These are phyloP conservation scores for Ophion costatus DNA, from an alignment of 2,888 invertebrate genomes.

Conservation along the genomic window DNA sequence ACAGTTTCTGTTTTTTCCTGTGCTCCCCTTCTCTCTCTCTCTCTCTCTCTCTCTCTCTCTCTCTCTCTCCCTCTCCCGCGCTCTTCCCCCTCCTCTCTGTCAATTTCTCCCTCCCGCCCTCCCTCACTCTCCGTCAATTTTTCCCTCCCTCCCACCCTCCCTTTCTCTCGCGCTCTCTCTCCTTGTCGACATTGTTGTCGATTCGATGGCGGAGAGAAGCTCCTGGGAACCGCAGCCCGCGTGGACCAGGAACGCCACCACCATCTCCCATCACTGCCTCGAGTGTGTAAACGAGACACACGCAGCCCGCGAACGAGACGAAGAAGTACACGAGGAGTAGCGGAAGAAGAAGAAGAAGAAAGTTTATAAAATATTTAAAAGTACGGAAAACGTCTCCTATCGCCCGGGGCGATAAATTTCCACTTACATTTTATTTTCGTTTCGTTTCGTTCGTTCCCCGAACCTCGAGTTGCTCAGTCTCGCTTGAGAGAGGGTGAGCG, in stretches of 20 bases:
- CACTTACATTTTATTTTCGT: constrained; percentile 84
- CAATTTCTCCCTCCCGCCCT: constrained; percentile 24
- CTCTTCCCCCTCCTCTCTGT: constrained; percentile 24
- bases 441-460: constrained; percentile 76
- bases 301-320: constrained; percentile 66
- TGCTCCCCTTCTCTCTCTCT: constrained; percentile 67
- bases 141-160: constrained; percentile 21
- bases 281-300: constrained; percentile 48
- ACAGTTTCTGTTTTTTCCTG: constrained; percentile 45
- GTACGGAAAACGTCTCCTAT: constrained; percentile 83
- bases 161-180: constrained; percentile 31
- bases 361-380: constrained; percentile 84
- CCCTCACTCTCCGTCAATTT: constrained; percentile 41
- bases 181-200: constrained; percentile 68
- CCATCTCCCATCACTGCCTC: constrained; percentile 30
- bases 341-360: constrained; percentile 75
- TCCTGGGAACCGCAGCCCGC: constrained; percentile 72
- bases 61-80: constrained; percentile 35
- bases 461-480: constrained; percentile 71
- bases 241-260: constrained; percentile 46
- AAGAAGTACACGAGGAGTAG: constrained; percentile 52
- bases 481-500: constrained; percentile 56
- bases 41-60: constrained; percentile 22
- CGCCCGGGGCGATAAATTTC: constrained; percentile 84
- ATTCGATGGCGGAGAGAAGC: constrained; percentile 70